Base-by-base conservation (phyloP, 2,797 vertebrate species). In the Pantherophis vulpinus region DNA sequence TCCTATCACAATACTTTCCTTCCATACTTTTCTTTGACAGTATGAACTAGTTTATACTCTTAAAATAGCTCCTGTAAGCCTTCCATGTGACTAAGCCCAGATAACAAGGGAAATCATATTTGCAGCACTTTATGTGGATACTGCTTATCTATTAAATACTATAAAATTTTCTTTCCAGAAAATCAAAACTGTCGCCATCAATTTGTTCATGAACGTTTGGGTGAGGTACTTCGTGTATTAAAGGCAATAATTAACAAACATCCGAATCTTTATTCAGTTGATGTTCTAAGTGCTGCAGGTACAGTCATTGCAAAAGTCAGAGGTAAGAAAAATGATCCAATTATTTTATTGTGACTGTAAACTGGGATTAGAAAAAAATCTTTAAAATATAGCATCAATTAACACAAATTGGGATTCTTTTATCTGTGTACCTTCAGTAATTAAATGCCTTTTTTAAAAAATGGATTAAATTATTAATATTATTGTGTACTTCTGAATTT, bases 291-390 rank as follows among this genome's bases (percentile, higher is more conserved):
- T 96, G 98, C 99, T 42, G 98, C 99, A 63, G 99, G 99, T 96
- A 98, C 98, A 20, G 98, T 99, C 97, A 98, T 99, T 95, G 98
- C 99, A 94, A 99, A 99, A 97, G 98, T 99, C 96, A 99, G 99
- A 99, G 99, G 99, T 99, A 98, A 98, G 98, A 74, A 93, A 94
- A 95, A 87, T 86, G 12, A 87, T 4, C 13, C 5, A 93, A 94
- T 90, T 5, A 11, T 91, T 27, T 91, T 88, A 1, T n/a, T 87
- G 29, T 42, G 23, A 1, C 25, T 87, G 47, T 16, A 51, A 92
- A 25, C 2, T 55, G 70, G 61, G 86, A 3, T 9, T 32, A 47
- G 32, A 89, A 29, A 89, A 93, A 1, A 42, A 93, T 56, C 86
- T 18, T 87, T 59, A 74, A 90, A 47, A 23, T 61, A 13, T 87